These are phyloP conservation scores for Alethe diademata DNA, from an alignment of 2,113 vertebrate species.

Conservation along the genomic window DNA sequence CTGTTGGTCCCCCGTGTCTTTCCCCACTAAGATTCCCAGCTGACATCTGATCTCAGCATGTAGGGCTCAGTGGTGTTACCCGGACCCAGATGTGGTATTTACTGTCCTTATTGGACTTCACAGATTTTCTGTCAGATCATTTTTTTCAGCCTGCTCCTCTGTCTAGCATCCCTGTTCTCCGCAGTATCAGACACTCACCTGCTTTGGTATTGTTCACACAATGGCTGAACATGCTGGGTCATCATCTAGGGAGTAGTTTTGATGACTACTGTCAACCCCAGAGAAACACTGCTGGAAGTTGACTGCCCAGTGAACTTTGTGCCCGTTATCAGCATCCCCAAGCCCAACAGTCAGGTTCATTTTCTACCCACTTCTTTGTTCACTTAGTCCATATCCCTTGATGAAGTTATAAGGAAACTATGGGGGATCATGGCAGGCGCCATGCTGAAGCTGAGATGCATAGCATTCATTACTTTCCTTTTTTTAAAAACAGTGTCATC, in stretches of 20 bases:
- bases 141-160: neutral
- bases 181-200: fast-evolving
- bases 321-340: fast-evolving
- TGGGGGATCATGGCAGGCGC: neutral
- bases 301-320: neutral
- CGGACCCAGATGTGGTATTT: neutral
- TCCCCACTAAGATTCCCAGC: neutral
- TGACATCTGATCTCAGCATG: neutral
- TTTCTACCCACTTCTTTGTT: neutral
- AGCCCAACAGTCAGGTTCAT: neutral
- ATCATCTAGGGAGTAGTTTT: neutral
- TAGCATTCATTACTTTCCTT: neutral
- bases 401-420: neutral
- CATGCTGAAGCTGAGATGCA: neutral
- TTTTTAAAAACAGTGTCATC: neutral
- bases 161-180: neutral
- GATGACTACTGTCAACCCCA: neutral
- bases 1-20: neutral
- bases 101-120: neutral
- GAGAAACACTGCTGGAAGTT: fast-evolving
- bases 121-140: fast-evolving
- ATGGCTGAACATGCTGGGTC: neutral
- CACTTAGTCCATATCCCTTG: neutral
- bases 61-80: neutral
- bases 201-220: neutral